phyloP scores from a whole-genome alignment of 2,113 vertebrate genomes.

The Pseudorasbora parva region DNA sequence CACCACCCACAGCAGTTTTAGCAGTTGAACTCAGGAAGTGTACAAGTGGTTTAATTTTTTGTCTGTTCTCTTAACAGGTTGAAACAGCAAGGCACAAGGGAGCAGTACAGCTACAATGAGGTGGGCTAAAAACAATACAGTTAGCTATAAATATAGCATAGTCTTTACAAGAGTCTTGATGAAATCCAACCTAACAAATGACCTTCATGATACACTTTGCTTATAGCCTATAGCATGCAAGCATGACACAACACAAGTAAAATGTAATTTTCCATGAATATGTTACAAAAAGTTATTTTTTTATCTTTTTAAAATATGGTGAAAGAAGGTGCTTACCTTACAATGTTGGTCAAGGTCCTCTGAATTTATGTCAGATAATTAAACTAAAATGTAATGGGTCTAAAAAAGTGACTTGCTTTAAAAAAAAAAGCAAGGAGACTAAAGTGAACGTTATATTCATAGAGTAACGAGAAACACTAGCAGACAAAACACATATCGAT shows the following conservation, averaged over 20 bases:
- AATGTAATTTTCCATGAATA: background rate
- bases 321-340: background rate
- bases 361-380: background rate
- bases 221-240: background rate
- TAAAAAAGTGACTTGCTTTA: background rate
- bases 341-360: background rate
- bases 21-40: slow-evolving; percentile 25
- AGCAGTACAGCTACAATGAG: slow-evolving; percentile 85
- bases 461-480: background rate
- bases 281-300: background rate
- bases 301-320: background rate
- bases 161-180: slow-evolving; percentile 50
- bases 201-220: slow-evolving; percentile 58
- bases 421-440: too few relatives aligned
- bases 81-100: slow-evolving; percentile 80
- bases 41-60: slow-evolving; percentile 1
- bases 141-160: slow-evolving; percentile 61
- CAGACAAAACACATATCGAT: background rate
- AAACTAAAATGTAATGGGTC: background rate
- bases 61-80: slow-evolving; percentile 66
- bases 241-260: background rate
- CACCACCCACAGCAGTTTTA: background rate
- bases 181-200: slow-evolving; percentile 64
- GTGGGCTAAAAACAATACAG: slow-evolving; percentile 44
- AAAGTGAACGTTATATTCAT: background rate